Evolutionary conservation across 2,797 vertebrate species (phyloP), one percentile per base, ranked within the genome.

Genomic region (Labeo calbasu): DNA sequence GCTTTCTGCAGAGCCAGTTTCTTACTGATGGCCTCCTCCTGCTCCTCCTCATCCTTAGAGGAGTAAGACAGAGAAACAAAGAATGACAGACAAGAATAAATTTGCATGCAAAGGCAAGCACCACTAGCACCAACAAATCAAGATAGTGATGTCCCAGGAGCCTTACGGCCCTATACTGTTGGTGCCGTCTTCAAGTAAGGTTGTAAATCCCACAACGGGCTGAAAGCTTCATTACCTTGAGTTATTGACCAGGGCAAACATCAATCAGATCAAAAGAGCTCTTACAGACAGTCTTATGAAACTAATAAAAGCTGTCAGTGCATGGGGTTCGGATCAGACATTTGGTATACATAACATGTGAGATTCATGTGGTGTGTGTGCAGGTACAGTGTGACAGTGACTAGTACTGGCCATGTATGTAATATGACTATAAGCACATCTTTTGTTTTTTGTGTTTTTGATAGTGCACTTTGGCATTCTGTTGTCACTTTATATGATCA

Each of bases 1-100:
- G 97, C 97, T 90, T 98, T 99, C 73, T 99, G 98, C 75, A 98
- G 93, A 5, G 97, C 97, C 0, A 98, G 93, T 89, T 99, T 99
- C 91, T 99, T 98, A 81, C 93, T 98, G 89, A 97, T 98, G 55
- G 97, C 97, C 87, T 97, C 98, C 86, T 99, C 98, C 93, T 98
- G 97, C 90, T 99, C 98, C 88, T 99, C 98, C 91, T 98, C 98
- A 1, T 97, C 98, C 98, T 99, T 86, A 83, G 14, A 5, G 46
- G 25, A 19, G 77, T 75, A 50, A 77, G 43, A 53, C 61, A 77
- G 8, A 85, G 40, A 88, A 57, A 79, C 12, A 89, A 3, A 76
- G 55, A 81, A 36, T 6, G 51, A 63, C 25, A 82, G 55, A 55
- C 1, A 21, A 48, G n/a, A 61, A 43, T 77, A 71, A 77, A 78